Evolutionary conservation across 1,140 invertebrate species (phyloP), one percentile per base, ranked within the genome.

Genomic region (Trichogramma pretiosum): DNA sequence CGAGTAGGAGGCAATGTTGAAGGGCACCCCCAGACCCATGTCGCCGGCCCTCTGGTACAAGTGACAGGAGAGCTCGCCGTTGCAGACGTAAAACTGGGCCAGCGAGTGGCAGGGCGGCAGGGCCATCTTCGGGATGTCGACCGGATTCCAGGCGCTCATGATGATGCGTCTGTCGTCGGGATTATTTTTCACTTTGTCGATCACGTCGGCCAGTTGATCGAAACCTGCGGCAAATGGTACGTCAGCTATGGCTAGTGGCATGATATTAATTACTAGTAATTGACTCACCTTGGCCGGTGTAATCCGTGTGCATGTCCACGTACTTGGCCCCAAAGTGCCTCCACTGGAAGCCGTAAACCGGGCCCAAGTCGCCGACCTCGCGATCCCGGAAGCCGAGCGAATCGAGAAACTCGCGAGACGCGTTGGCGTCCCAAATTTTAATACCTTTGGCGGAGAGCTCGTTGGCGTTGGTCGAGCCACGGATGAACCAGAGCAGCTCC

Each of bases 321-420:
- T 99, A 99, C 56, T 92, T 70, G 2, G 95, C 94, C 21, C 97
- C 97, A 77, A 85, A 98, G 69, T 99, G 93, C 46, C 96, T 77
- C 97, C 97, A 99, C 65, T 99, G 97, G 63, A 99, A 99, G 0
- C 96, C 97, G 77, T 99, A 99, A 18, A 99, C 81, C 2, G 96
- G 96, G 1, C 96, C 96, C 17, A 99, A 74, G 74, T 99, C 96
- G 46, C 93, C 94, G 77, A 93, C 93, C 65, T 91, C 84, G 43
- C 93, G 74, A 30, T 96, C 80, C 2, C 60, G 77, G 49, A 98
- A 85, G 16, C 93, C 95, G 28, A 83, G 69, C 11, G 79, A 83
- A 67, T 98, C 89, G 5, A 99, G 74, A 70, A 90, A 99, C 52
- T 82, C 75, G 50, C 91, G 74, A 0, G 87, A 91, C 52, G 93